Evolutionary conservation across 1,140 invertebrate genomes (phyloP).

Genomic region (Muscidifurax raptorellus): DNA sequence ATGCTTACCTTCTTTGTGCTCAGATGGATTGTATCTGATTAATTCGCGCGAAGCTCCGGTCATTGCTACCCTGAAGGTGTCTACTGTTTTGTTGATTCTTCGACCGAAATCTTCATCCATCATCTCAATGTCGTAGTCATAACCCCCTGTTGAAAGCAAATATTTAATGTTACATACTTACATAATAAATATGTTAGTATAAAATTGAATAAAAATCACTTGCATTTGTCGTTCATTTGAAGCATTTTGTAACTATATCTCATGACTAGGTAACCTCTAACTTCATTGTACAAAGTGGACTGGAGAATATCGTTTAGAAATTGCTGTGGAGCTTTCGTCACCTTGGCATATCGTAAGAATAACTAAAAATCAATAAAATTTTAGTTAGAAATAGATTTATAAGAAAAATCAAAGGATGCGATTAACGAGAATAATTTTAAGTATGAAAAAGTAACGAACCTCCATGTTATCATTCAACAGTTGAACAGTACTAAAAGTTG

Average conservation of each 20-base stretch:
- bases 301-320: neutral
- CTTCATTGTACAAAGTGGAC: neutral
- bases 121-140: neutral
- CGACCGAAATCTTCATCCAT: neutral
- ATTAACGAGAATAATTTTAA: no score
- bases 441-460: neutral
- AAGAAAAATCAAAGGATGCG: neutral
- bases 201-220: no score
- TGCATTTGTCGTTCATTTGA: neutral
- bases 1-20: neutral
- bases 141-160: neutral
- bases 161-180: no score
- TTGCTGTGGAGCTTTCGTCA: slow-evolving; percentile 4
- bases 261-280: neutral
- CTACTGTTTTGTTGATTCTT: neutral
- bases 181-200: neutral
- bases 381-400: no score
- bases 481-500: neutral
- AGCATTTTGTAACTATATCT: slow-evolving; percentile 1
- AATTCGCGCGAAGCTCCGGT: neutral
- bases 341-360: neutral
- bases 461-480: neutral
- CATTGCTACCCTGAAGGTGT: neutral
- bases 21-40: neutral
- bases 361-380: neutral